A percentile compares a stretch with the other conserved stretches of the same genome.
phyloP scores from a whole-genome alignment of 2,797 vertebrate species.

The Eulemur rubriventer region DNA sequence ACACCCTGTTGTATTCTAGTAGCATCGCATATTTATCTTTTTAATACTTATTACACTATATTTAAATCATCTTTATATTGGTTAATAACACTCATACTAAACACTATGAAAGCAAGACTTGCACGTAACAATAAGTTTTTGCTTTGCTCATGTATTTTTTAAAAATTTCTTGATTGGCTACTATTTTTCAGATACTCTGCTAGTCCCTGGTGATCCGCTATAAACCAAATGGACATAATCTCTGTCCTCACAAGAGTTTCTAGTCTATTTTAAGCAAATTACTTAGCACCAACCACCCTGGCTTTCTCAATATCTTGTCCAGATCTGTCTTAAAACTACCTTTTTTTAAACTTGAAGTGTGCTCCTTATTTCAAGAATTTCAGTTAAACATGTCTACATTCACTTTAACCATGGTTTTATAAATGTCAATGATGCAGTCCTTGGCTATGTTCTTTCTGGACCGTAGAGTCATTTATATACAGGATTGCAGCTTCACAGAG shows the following conservation, averaged over 20 bases:
- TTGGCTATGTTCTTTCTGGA: neutral
- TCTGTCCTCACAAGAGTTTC: neutral
- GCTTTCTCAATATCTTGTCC: neutral
- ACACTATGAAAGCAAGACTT: neutral
- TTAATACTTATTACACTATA: neutral
- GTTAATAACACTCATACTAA: neutral
- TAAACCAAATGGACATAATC: neutral
- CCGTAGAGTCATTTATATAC: neutral
- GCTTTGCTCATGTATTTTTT: neutral
- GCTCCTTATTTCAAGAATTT: constrained; percentile 15
- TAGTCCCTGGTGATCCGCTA: neutral
- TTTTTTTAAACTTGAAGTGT: neutral
- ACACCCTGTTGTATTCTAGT: neutral
- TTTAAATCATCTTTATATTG: neutral
- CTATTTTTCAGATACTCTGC: constrained; percentile 5
- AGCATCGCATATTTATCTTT: neutral
- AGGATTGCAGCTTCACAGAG: neutral
- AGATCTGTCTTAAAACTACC: neutral
- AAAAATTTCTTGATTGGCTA: neutral
- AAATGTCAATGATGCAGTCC: neutral
- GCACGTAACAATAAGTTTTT: neutral
- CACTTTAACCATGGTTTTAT: neutral
- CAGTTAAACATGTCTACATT: neutral
- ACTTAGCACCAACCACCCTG: neutral
- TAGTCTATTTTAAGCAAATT: constrained; percentile 22